These are phyloP conservation scores for Helicoverpa zea DNA, from an alignment of 1,140 invertebrate genomes.

Conservation along the genomic window DNA sequence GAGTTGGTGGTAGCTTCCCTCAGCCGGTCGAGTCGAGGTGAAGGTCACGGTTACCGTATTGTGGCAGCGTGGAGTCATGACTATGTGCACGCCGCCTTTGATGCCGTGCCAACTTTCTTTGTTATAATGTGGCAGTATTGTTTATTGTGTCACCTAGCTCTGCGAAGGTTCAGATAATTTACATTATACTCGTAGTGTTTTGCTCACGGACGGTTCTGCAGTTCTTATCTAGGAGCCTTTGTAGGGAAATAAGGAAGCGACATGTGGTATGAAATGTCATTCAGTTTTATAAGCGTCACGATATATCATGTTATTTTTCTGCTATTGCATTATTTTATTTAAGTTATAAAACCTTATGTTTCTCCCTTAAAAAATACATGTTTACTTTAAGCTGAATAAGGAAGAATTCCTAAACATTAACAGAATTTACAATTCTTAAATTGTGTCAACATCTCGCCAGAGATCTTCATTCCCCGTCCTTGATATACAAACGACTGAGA, in stretches of 20 bases:
- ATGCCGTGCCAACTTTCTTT: slow-evolving; percentile 52
- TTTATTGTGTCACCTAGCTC: slow-evolving; percentile 48
- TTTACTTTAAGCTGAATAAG: neutral
- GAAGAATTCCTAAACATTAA: neutral
- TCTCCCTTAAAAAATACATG: neutral
- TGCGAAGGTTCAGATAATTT: slow-evolving; percentile 39
- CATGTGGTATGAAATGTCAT: no score
- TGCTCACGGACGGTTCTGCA: neutral
- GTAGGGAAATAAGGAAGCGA: slow-evolving; percentile 13
- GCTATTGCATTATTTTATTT: neutral
- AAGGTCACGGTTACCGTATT: slow-evolving; percentile 40
- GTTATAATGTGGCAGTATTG: slow-evolving; percentile 36
- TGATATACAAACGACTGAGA: neutral
- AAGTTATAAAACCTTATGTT: neutral
- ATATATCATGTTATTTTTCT: neutral
- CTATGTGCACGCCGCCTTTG: slow-evolving; percentile 43
- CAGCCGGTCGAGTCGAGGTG: slow-evolving; percentile 52
- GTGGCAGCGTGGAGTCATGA: slow-evolving; percentile 23
- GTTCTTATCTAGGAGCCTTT: slow-evolving; percentile 13
- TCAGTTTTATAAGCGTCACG: no score
- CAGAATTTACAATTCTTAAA: neutral
- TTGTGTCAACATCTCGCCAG: neutral
- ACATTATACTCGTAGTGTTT: slow-evolving; percentile 27
- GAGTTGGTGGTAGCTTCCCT: slow-evolving; percentile 48
- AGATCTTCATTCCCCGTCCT: no score